Evolutionary conservation across 2,888 invertebrate genomes (phyloP), one percentile per base, ranked within the genome.

Genomic region (Amblyteles armatorius): DNA sequence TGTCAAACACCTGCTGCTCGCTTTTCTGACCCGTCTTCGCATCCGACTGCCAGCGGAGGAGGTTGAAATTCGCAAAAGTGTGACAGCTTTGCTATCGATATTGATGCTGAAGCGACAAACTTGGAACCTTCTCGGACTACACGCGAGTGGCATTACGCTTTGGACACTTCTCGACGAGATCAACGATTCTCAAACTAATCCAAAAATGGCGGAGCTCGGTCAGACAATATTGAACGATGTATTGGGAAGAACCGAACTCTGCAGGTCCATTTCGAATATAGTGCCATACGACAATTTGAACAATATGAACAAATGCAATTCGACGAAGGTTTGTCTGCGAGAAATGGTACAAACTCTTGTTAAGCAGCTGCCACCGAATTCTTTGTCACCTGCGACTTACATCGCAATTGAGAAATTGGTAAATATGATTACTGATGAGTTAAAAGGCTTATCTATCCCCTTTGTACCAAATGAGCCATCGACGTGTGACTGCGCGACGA

Each of bases 1-100:
- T 48, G 83, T 87, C 1, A 33, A 74, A 22, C 87, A 89, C 67
- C 71, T 88, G 52, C 77, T 90, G 13, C 67, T 89, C 22, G 87
- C 88, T 11, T 78, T 84, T 9, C 69, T 90, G 13, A 77, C 84
- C 13, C 85, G 87, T 52, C 60, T 89, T 16, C 76, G 84, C 36
- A 83, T 50, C 65, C 67, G 79, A 22, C 29, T 85, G 48, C 74
- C 85, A n/a, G 19, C 67, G 7, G 60, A 69, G 2, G 29, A 71
- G 7, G 3, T 26, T 0, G 82, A 83, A 5, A 71, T 85, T 44
- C 69, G 77, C 36, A 48, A 79, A 50, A 72, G 72, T 11, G 71
- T 81, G 5, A 48, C 83, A 4, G 76, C 83, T 60, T 55, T 90
- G 26, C 63, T 89, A 13, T 76, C 88, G 13, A 73, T 79, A 50